These are phyloP conservation scores for Albula glossodonta DNA, from an alignment of 2,113 vertebrate genomes.

Conservation along the genomic window DNA sequence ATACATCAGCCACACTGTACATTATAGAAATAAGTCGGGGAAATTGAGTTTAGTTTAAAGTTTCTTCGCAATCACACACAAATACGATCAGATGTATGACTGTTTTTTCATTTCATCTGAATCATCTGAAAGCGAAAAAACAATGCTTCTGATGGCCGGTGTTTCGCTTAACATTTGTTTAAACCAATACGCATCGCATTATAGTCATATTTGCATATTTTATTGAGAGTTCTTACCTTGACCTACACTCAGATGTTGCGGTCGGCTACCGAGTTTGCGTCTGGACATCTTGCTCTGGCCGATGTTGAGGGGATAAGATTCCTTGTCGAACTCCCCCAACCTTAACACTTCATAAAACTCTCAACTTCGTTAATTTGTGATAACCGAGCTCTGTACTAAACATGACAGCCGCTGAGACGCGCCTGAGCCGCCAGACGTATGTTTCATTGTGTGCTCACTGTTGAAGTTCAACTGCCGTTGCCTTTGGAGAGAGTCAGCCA, in stretches of 20 bases:
- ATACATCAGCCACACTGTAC: too few relatives aligned
- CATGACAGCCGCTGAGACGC: constrained; percentile 10
- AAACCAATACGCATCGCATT: too few relatives aligned
- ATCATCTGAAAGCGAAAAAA: too few relatives aligned
- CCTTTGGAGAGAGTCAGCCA: constrained; percentile 56
- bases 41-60: too few relatives aligned
- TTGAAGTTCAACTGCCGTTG: constrained; percentile 66
- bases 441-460: constrained; percentile 61
- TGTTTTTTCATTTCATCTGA: too few relatives aligned
- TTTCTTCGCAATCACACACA: too few relatives aligned
- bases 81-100: too few relatives aligned
- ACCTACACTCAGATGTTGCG: constrained; percentile 74
- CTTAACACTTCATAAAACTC: too few relatives aligned
- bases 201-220: not conserved
- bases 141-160: too few relatives aligned
- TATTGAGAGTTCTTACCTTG: constrained; percentile 62
- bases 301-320: not conserved
- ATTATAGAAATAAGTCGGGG: too few relatives aligned
- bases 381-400: not conserved
- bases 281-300: constrained; percentile 67
- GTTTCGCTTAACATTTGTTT: too few relatives aligned
- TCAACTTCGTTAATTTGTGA: too few relatives aligned
- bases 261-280: constrained; percentile 78
- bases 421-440: constrained; percentile 28
- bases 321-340: not conserved